Conservation (phyloP, 2,113 vertebrate genomes). For the Petaurus breviceps region DNA sequence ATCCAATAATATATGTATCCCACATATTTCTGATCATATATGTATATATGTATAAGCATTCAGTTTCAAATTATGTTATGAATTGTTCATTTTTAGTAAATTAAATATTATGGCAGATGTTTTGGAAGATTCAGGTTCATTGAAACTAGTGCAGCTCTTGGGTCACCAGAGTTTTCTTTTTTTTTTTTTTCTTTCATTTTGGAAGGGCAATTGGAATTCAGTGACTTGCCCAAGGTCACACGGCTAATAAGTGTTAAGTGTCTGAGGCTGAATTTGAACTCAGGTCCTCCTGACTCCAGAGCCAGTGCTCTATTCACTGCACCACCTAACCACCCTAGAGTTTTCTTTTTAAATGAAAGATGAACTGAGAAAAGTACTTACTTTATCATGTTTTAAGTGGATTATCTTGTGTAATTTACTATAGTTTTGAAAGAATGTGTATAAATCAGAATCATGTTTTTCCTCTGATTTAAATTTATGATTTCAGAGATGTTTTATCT, state of each 20-base stretch:
- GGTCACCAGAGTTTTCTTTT: no score
- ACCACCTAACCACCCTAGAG: no score
- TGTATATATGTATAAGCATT: neutral
- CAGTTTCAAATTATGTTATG: neutral
- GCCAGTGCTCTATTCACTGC: no score
- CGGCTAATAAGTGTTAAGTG: no score
- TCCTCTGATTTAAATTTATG: neutral
- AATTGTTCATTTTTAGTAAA: conserved; percentile 12
- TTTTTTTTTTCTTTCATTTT: no score
- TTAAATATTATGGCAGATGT: conserved; percentile 31
- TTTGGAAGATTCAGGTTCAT: conserved; percentile 15
- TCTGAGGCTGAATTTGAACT: no score
- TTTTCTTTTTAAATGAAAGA: neutral
- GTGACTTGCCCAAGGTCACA: no score
- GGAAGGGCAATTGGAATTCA: no score
- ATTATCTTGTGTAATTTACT: neutral
- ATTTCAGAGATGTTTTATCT: neutral
- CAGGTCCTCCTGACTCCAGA: no score
- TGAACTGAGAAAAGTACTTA: neutral
- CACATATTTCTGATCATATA: neutral
- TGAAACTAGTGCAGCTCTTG: conserved; percentile 9
- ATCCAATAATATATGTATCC: no score
- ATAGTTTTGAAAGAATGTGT: neutral
- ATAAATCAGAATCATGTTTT: neutral
- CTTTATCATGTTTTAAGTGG: neutral